Percentiles rank a stretch among this genome's conserved stretches.
These are phyloP conservation scores for Semicossyphus pulcher DNA, from an alignment of 2,113 vertebrate genomes.

Conservation along the genomic window DNA sequence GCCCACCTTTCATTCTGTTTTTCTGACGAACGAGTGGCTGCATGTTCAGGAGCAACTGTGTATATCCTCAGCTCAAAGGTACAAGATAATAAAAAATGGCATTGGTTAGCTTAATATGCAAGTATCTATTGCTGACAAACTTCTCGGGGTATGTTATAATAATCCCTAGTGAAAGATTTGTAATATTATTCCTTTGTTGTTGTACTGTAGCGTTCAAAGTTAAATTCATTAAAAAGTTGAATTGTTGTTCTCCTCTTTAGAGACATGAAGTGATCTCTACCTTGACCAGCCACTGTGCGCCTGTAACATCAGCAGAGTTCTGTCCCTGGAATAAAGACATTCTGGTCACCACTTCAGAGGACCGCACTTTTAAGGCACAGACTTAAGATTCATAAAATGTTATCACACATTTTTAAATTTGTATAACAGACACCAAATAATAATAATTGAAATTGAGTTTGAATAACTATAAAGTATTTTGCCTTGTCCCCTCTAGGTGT, in stretches of 20 bases:
- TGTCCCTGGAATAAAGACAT: slow-evolving; percentile 84
- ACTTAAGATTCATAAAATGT: not conserved
- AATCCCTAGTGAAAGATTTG: not conserved
- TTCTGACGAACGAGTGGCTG: slow-evolving; percentile 81
- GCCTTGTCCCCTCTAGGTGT: slow-evolving; percentile 82
- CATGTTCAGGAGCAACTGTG: slow-evolving; percentile 81
- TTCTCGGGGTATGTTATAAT: too few relatives aligned
- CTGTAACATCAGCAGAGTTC: slow-evolving; percentile 89
- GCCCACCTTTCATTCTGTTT: slow-evolving; percentile 85
- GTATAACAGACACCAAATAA: not conserved
- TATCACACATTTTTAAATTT: too few relatives aligned
- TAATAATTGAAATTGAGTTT: not conserved
- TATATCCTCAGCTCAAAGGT: slow-evolving; percentile 86
- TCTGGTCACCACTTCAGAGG: slow-evolving; percentile 89
- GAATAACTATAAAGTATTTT: not conserved
- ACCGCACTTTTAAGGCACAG: slow-evolving; percentile 87
- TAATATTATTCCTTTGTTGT: not conserved
- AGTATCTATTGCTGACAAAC: not conserved
- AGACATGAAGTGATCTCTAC: slow-evolving; percentile 67
- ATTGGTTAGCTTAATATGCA: not conserved
- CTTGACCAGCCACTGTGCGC: slow-evolving; percentile 84
- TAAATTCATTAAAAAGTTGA: not conserved
- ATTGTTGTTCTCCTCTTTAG: slow-evolving; percentile 46
- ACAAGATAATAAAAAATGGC: not conserved
- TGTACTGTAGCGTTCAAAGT: not conserved